Base-by-base conservation (phyloP, 2,797 vertebrate species). In the Scolopax rusticola region DNA sequence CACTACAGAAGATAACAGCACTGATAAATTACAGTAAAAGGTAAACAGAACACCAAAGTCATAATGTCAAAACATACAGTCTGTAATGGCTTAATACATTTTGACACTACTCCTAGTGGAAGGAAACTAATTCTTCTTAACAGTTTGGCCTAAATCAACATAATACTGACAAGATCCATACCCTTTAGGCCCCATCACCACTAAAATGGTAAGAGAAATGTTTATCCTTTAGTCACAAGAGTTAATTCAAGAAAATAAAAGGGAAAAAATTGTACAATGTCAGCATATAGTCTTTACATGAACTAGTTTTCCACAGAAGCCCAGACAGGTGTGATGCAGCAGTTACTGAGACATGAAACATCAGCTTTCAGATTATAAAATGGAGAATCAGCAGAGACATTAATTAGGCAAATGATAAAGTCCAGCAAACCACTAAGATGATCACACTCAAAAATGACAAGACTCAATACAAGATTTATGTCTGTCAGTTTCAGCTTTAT, bases 121-220 rank as follows among this genome's bases (percentile, higher is more conserved):
- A 63, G 19, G 12, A 12, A 73, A 17, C 7, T 59, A 17, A 10
- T 54, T 27, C 7, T 63, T 19, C 41, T 47, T 16, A 76, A 36
- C 1, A 56, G 45, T 43, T 15, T 25, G 17, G 51, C 30, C 47
- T 40, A 91, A 81, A 36, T 3, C 24, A 47, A 32, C 16, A 24
- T 3, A 53, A 15, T 3, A 11, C 59, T 63, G 63, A 36, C 30
- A 45, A 70, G 50, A 79, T 9, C 5, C n/a, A 45, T 18, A 25
- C 5, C 4, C 33, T 67, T 64, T 27, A 74, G 23, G 4, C 7
- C 8, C 15, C 56, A 8, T 1, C 24, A 11, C 5, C 32, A 19
- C n/a, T n/a, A 36, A 60, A 65, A 54, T 1, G 4, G 7, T 1
- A 67, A 2, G 5, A 69, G 4, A 56, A 50, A 21, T 1, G 2